Base-by-base conservation (phyloP, 35 echinoderm and acorn worm species). In the Apostichopus californicus region DNA sequence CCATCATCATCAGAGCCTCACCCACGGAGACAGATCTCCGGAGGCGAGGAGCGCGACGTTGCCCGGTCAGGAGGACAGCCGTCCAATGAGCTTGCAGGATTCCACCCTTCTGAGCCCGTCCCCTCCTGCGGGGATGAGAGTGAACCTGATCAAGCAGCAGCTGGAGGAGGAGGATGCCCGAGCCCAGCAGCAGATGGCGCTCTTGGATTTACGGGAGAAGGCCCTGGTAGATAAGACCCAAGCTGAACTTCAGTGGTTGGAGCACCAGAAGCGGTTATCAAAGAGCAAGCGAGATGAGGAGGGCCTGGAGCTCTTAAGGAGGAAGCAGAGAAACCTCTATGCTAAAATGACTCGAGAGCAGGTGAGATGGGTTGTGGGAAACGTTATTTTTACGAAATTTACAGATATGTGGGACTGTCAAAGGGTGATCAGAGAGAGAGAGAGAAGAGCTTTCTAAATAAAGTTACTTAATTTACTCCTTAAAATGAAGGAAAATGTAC, bases 211-310 rank as follows among this genome's bases (percentile, higher is more conserved):
- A 17, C 55, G 97, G 63, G 97, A 99, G 92, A 99, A 94, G 61
- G 95, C 93, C 1, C 59, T 99, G 59, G 66, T 79, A 55, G 97
- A 99, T 28, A 99, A 99, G 89, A 94, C 97, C 55, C 92, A 93
- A 68, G 97, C 95, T 75, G 95, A 99, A 77, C 92, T 99, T 87
- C 89, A 96, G 89, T 99, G 95, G 95, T 78, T 99, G 58, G 97
- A 99, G 77, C 95, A 99, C 89, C 92, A 99, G 89, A 99, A 96
- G 80, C 80, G 82, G n/a, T 66, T 94, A 18, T 63, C 83, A 55
- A 95, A 93, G 63, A 95, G 93, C 80, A 96, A 92, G 10, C 81
- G 92, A 3, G 93, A 96, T 60, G 61, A 93, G 21, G 95, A 93
- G 53, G 95, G 87, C 15, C 55, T 99, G 81, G 70, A 92, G 24